phyloP scores from a whole-genome alignment of 2,797 vertebrate genomes.

The Oceanodroma leucorhoa region DNA sequence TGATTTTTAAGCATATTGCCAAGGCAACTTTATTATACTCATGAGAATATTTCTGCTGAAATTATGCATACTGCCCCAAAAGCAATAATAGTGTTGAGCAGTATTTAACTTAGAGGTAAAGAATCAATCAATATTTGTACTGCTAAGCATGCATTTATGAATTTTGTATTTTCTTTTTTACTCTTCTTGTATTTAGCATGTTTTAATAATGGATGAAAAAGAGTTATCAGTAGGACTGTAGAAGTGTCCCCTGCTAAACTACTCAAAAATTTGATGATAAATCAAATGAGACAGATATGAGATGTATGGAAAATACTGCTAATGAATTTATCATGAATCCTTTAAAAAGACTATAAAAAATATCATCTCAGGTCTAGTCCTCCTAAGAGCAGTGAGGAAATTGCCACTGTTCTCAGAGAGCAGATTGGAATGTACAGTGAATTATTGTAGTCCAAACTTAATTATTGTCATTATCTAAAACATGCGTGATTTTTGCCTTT shows the following conservation, averaged over 20 bases:
- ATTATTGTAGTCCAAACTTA: background rate
- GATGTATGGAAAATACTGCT: background rate
- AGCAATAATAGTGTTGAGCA: background rate
- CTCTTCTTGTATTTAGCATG: background rate
- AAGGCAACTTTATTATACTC: slow-evolving; percentile 71
- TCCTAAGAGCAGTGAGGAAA: background rate
- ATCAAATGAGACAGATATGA: background rate
- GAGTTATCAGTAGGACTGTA: background rate
- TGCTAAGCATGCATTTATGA: background rate
- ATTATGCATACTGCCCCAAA: slow-evolving; percentile 6
- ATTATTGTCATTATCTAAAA: background rate
- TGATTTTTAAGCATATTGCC: slow-evolving; percentile 76
- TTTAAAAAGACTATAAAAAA: background rate
- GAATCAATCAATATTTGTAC: slow-evolving; percentile 9
- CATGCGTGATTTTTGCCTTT: background rate
- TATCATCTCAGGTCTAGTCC: background rate
- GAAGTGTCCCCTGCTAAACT: background rate
- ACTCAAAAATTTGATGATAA: background rate
- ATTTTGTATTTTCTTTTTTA: background rate
- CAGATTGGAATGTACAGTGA: background rate
- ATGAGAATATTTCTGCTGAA: slow-evolving; percentile 53
- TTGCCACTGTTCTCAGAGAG: background rate
- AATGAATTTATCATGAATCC: background rate
- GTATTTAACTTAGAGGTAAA: slow-evolving; percentile 31
- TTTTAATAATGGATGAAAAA: background rate